These are phyloP conservation scores for Drosophila parthenogenetica DNA, from an alignment of 2,888 invertebrate genomes.

Conservation along the genomic window DNA sequence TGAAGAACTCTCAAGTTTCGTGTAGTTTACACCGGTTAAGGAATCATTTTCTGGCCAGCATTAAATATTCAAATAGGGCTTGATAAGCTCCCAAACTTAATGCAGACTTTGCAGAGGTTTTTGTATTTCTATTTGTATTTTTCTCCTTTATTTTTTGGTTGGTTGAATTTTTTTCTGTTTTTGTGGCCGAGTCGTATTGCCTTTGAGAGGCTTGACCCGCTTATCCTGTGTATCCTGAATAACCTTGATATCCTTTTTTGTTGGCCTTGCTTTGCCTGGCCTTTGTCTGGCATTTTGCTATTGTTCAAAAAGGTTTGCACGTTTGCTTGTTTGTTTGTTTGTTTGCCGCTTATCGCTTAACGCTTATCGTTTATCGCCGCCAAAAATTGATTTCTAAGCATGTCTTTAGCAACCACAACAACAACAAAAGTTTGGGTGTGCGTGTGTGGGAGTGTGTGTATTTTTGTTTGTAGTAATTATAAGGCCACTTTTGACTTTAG, in stretches of 20 bases:
- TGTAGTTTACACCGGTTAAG: background rate
- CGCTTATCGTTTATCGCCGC: slow-evolving; percentile 62
- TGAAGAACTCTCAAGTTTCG: background rate
- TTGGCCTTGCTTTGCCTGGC: slow-evolving; percentile 4
- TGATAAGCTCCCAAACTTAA: slow-evolving; percentile 29
- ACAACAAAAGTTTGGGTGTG: slow-evolving; percentile 1
- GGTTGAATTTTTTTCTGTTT: background rate
- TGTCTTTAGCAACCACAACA: slow-evolving; percentile 37
- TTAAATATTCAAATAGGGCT: background rate
- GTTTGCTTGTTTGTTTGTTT: slow-evolving; percentile 45
- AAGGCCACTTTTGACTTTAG: slow-evolving; percentile 42
- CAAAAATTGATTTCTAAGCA: slow-evolving; percentile 71
- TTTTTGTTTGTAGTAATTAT: slow-evolving; percentile 58
- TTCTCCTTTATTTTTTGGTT: background rate
- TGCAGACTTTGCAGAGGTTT: slow-evolving; percentile 18
- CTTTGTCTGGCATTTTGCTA: slow-evolving; percentile 41
- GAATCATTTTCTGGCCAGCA: background rate
- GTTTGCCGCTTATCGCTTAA: slow-evolving; percentile 60
- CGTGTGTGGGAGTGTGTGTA: background rate
- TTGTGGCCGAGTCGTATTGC: background rate
- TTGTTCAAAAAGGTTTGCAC: slow-evolving; percentile 45
- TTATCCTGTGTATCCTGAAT: slow-evolving; percentile 17
- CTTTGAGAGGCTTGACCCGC: slow-evolving; percentile 37
- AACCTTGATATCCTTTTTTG: slow-evolving; percentile 33
- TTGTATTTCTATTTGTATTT: background rate